Conservation (phyloP, 1,140 invertebrate genomes). For the Drosophila sproati region DNA sequence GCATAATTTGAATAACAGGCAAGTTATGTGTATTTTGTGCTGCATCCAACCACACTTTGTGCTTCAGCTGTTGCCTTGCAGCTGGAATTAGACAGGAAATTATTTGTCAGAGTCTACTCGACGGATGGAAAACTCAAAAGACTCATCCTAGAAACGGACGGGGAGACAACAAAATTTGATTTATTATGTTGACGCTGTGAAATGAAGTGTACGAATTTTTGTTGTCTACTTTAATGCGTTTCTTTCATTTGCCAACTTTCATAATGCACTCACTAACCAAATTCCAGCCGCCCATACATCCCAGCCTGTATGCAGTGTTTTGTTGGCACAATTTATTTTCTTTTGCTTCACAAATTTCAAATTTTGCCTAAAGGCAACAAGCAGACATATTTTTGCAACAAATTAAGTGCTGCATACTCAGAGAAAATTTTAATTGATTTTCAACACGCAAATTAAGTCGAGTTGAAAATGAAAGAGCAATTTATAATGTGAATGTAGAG, state of each 20-base stretch:
- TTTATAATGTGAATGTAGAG: not conserved
- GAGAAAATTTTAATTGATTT: conserved; percentile 43
- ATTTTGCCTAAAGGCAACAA: conserved; percentile 20
- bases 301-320: not conserved
- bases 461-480: not conserved
- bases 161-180: conserved; percentile 43
- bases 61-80: conserved; percentile 18
- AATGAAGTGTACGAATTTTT: conserved; percentile 57
- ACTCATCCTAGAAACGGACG: not conserved
- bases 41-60: conserved; percentile 18
- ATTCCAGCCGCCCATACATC: not conserved
- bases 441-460: conserved; percentile 19
- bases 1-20: conserved; percentile 43
- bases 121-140: conserved; percentile 3
- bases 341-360: conserved; percentile 36
- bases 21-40: conserved; percentile 25
- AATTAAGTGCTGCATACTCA: conserved; percentile 31
- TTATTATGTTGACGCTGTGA: conserved; percentile 64
- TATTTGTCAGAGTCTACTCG: conserved; percentile 40
- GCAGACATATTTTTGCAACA: conserved; percentile 18
- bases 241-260: conserved; percentile 48
- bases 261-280: conserved; percentile 25
- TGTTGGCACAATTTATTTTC: conserved; percentile 47
- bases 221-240: conserved; percentile 56
- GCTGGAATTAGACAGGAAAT: conserved; percentile 64